Evolutionary conservation across 2,113 vertebrate species (phyloP).

Genomic region (Coryphaenoides rupestris): DNA sequence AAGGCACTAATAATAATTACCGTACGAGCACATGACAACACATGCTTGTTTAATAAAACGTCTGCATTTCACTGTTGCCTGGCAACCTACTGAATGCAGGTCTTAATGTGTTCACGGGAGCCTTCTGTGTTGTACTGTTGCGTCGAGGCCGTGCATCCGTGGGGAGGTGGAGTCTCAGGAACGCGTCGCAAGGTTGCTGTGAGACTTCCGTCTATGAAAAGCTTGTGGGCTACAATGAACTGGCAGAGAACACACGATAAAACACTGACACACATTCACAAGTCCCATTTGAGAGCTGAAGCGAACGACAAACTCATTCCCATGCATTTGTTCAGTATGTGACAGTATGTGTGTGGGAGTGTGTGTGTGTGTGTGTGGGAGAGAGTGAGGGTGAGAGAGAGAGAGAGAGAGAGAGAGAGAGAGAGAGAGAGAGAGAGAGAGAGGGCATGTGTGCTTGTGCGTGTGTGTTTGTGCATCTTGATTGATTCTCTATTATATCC

Average conservation of each 20-base stretch:
- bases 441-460: not conserved
- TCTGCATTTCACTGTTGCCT: slow-evolving; percentile 57
- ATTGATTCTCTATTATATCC: too few species aligned
- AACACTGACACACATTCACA: too few species aligned
- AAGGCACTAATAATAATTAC: not conserved
- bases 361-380: too few species aligned
- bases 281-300: too few species aligned
- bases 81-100: slow-evolving; percentile 65
- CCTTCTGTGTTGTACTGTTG: slow-evolving; percentile 10
- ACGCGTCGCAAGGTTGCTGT: too few species aligned
- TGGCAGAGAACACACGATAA: too few species aligned
- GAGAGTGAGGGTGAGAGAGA: too few species aligned
- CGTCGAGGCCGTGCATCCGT: slow-evolving; percentile 33
- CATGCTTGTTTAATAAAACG: not conserved
- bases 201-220: slow-evolving; percentile 30
- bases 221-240: slow-evolving; percentile 26
- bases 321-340: too few species aligned
- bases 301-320: too few species aligned
- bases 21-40: not conserved
- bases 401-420: too few species aligned
- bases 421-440: too few species aligned
- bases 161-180: slow-evolving; percentile 20
- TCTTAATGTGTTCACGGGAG: slow-evolving; percentile 23
- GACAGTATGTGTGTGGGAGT: too few species aligned
- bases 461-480: slow-evolving; percentile 2